Percentiles rank a stretch among this genome's conserved stretches.
Conservation (phyloP, 2,113 vertebrate genomes). For the Catharus fuscescens region DNA sequence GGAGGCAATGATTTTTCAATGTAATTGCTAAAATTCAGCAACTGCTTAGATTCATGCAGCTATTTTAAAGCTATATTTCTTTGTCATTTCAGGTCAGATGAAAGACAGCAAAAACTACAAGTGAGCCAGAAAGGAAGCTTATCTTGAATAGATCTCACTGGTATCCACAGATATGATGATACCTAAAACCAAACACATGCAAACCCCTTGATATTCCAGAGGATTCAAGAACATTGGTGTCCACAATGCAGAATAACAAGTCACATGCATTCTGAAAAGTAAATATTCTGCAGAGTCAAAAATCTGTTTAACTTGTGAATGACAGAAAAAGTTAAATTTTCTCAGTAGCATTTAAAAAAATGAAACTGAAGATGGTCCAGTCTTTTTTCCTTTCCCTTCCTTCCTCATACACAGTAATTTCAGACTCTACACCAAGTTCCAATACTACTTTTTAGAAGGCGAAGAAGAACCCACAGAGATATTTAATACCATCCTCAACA, state of each 20-base stretch:
- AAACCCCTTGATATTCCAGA: not conserved
- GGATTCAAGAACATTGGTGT: not conserved
- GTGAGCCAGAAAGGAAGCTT: not conserved
- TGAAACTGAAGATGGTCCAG: not conserved
- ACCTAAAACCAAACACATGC: not conserved
- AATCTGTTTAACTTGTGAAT: not conserved
- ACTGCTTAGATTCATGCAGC: not conserved
- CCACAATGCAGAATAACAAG: not conserved
- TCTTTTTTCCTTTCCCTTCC: not conserved
- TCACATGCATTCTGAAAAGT: not conserved
- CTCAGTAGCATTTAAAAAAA: not conserved
- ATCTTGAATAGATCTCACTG: not conserved
- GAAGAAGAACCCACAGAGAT: not conserved
- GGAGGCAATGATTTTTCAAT: not conserved
- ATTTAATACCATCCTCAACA: not conserved
- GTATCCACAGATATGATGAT: not conserved
- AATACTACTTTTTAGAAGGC: not conserved
- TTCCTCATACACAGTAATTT: not conserved
- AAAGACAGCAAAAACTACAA: not conserved
- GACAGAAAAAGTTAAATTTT: not conserved
- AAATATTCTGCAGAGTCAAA: not conserved
- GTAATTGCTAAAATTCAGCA: not conserved
- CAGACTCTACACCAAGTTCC: not conserved
- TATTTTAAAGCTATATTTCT: not conserved
- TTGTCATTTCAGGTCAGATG: not conserved